Conservation (phyloP, 2,888 invertebrate species). For the Phyllotreta striolata region DNA sequence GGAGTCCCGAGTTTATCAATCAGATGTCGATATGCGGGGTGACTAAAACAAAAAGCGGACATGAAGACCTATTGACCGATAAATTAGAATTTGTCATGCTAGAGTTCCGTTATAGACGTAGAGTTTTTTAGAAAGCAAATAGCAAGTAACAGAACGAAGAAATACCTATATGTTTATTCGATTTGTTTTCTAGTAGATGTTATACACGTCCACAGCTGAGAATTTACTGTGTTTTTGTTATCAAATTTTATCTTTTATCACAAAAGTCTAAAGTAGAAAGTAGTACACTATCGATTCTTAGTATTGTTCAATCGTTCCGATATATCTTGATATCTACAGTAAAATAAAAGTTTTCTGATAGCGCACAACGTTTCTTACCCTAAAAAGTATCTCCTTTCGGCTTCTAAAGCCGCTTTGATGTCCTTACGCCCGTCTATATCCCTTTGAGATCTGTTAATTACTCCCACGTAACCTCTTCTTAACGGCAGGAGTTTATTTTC, state of each 20-base stretch:
- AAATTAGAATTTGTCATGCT: background rate
- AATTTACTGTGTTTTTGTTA: too few relatives aligned
- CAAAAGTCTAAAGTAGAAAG: too few relatives aligned
- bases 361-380: constrained; percentile 64
- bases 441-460: constrained; percentile 98
- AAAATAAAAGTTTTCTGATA: background rate
- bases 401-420: constrained; percentile 90
- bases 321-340: too few relatives aligned
- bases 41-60: constrained; percentile 62
- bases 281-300: too few relatives aligned
- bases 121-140: too few relatives aligned
- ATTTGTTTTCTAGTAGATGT: too few relatives aligned
- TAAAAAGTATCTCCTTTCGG: constrained; percentile 97
- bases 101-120: too few relatives aligned
- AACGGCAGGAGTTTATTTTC: constrained; percentile 96
- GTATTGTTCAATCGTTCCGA: too few relatives aligned
- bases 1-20: constrained; percentile 98
- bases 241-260: too few relatives aligned
- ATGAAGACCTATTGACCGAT: background rate
- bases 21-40: constrained; percentile 95
- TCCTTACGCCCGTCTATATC: constrained; percentile 99
- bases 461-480: constrained; percentile 96
- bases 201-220: too few relatives aligned
- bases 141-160: too few relatives aligned
- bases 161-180: too few relatives aligned